Evolutionary conservation across 37 sponge, comb jelly and placozoan genomes (phyloP), one percentile per base, ranked within the genome.

Genomic region (Spongilla lacustris): DNA sequence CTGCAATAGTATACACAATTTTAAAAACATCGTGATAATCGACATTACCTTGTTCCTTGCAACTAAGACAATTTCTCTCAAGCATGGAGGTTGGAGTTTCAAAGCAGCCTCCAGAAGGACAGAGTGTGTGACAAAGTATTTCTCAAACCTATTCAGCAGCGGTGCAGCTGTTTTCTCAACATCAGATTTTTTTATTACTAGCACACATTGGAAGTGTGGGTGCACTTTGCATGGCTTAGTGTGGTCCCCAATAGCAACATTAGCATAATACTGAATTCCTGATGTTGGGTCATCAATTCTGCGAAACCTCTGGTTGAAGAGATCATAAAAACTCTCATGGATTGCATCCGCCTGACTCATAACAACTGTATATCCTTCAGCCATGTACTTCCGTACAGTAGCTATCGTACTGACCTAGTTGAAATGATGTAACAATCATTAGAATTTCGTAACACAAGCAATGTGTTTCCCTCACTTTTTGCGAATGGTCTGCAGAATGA

Each of bases 311-410:
- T 95, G 96, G 34, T 95, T 95, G 84, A 95, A 92, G 33, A 95
- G 86, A 46, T 95, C 96, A 79, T 96, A 96, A 46, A 96, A 93
- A 76, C 96, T 96, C 84, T 93, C 96, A 38, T 93, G 91, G 29
- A 96, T 93, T 69, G 91, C 94, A 75, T 93, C 94, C 0, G 96
- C 86, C 68, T 96, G 94, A 49, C 85, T 88, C 91, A 96, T 90
- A 38, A 96, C 85, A 6, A 91, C 94, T 10, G 96, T 96, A 76
- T 90, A 86, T 1, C 94, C 94, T 29, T 93, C 92, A 13, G 88
- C 86, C 38, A 89, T 92, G 37, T 89, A 90, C 78, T 94, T 85
- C 24, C 91, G 86, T 31, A 94, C 88, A 24, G 91, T 86, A n/a
- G 94, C 88, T 41, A 94, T 87, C 2, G 83, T 88, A 71, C 88